Base-by-base conservation (phyloP, 2,888 invertebrate species). In the Tridacna crocea region DNA sequence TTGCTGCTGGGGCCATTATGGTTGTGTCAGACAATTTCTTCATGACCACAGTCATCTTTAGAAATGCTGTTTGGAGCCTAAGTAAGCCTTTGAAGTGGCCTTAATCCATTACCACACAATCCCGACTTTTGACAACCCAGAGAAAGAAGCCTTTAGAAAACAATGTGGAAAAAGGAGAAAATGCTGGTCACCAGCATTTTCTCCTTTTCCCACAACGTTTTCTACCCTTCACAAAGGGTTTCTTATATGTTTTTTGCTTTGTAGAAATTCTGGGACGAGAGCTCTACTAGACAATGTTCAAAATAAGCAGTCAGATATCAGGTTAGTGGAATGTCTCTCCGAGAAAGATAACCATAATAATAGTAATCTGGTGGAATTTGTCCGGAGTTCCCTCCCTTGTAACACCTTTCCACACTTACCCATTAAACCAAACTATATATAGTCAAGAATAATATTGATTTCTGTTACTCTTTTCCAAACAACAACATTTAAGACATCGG, bases 231-330 rank as follows among this genome's bases (percentile, higher is more conserved):
- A n/a, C n/a, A n/a, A n/a, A n/a, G n/a, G n/a, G n/a, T 82, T 79
- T 77, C 80, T 80, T 80, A 80, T 76, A 65, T 80, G 70, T 82
- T 61, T n/a, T 82, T 83, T 77, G 80, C 77, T 80, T 83, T 83
- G 68, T 83, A 83, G 83, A 83, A 36, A 60, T 74, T 77, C 83
- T 75, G 58, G 51, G 72, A 24, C 68, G 63, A 26, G 66, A 65
- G 26, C 66, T 51, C 74, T 75, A 58, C 77, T 83, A 83, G 79
- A 46, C 74, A n/a, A 83, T 83, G 83, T 83, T 83, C 83, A 83
- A 80, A 83, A 68, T 83, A 77, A 47, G 83, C 68, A 77, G 80
- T 72, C 80, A 80, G 63, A 83, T 80, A 72, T 58, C 83, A 83
- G 83, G 83, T 83, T 77, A 81, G 84, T 84, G 10, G 22, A 10